phyloP scores from a whole-genome alignment of 30 jellyfish, hydroid and myxozoan genomes.

The Turritopsis rubra region DNA sequence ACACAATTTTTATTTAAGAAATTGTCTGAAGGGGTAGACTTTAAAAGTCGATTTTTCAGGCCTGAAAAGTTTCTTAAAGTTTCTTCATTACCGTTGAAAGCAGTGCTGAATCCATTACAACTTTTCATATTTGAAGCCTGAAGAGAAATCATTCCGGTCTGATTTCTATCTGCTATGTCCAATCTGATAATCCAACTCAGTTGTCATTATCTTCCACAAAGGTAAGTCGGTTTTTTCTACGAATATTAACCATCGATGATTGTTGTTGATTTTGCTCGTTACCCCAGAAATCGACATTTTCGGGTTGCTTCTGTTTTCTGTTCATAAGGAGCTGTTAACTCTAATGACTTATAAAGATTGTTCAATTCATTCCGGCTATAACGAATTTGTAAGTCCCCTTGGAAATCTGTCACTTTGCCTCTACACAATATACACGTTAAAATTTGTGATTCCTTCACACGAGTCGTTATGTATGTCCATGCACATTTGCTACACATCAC shows the following conservation, averaged over 20 bases:
- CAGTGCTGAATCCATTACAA: too few species aligned
- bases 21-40: too few species aligned
- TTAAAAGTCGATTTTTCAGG: too few species aligned
- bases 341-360: neutral
- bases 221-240: too few species aligned
- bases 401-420: slow-evolving; percentile 1
- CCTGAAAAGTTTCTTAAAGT: too few species aligned
- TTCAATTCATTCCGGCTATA: neutral
- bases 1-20: too few species aligned
- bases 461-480: slow-evolving; percentile 23
- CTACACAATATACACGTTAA: slow-evolving; percentile 24
- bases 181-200: too few species aligned
- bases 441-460: neutral
- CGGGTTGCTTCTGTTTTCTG: neutral
- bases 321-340: neutral
- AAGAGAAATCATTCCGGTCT: neutral
- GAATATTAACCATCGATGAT: neutral
- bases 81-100: too few species aligned
- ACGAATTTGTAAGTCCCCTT: slow-evolving; percentile 7
- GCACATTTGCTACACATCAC: slow-evolving; percentile 37
- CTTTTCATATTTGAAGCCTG: neutral
- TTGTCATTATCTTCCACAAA: too few species aligned
- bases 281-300: neutral
- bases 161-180: too few species aligned
- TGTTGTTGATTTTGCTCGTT: neutral